These are phyloP conservation scores for Carollia perspicillata DNA, from an alignment of 2,113 vertebrate species.

Conservation along the genomic window DNA sequence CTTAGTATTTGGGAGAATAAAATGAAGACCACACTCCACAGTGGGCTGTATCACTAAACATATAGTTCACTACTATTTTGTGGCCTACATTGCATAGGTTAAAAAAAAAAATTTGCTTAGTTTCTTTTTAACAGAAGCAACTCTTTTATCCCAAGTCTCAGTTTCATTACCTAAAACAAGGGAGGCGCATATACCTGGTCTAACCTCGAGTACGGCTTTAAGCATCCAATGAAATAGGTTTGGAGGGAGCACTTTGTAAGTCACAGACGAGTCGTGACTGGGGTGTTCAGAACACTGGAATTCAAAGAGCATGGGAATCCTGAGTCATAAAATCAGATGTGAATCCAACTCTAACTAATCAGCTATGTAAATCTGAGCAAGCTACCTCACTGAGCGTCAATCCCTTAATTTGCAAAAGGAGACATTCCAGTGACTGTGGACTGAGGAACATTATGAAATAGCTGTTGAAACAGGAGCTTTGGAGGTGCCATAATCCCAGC, in stretches of 20 bases:
- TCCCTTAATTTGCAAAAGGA: background rate
- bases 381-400: background rate
- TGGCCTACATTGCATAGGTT: no score
- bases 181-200: background rate
- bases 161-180: slow-evolving; percentile 9
- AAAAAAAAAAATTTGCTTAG: background rate
- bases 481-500: background rate
- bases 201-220: background rate
- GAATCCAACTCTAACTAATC: background rate
- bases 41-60: no score
- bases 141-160: background rate
- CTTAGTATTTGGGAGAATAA: background rate
- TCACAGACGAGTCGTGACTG: background rate
- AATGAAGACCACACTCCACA: no score
- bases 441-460: background rate
- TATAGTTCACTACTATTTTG: no score
- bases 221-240: background rate
- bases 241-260: background rate
- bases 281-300: background rate
- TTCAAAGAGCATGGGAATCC: background rate
- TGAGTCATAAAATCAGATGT: background rate
- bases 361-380: background rate
- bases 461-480: background rate
- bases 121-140: background rate
- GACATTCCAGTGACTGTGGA: background rate